Conservation (phyloP, 2,113 vertebrate species). For the Capreolus pygargus region DNA sequence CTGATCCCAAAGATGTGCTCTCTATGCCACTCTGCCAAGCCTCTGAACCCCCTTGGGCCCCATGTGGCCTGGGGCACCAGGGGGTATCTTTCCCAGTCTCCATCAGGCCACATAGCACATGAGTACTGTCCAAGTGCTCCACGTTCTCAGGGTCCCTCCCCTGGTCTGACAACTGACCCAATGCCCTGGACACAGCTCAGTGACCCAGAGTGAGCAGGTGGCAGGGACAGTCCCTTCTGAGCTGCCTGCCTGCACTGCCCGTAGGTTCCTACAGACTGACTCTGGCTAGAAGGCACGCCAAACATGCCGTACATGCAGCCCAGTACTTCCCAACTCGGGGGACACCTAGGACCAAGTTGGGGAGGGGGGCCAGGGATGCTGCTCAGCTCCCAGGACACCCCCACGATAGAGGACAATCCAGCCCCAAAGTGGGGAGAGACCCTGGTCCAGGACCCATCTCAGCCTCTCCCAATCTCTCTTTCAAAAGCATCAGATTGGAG, state of each 20-base stretch:
- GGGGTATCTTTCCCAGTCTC: neutral
- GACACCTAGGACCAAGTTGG: neutral
- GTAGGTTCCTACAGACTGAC: neutral
- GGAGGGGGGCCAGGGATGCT: neutral
- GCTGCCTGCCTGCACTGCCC: neutral
- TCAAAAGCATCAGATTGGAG: neutral
- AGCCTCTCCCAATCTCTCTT: neutral
- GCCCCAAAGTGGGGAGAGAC: neutral
- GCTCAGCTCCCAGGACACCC: neutral
- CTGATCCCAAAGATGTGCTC: neutral
- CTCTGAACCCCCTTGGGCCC: neutral
- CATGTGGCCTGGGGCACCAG: neutral
- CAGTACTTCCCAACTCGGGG: neutral
- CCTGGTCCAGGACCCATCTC: neutral
- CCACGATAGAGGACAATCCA: fast-evolving
- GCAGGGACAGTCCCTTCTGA: neutral
- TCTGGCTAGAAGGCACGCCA: neutral
- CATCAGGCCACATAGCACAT: neutral
- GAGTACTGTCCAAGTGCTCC: neutral
- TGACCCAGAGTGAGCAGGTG: neutral
- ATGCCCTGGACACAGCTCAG: neutral
- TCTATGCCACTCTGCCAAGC: neutral
- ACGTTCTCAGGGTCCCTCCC: neutral
- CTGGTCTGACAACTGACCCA: neutral
- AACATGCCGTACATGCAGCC: neutral